Evolutionary conservation across 2,797 vertebrate genomes (phyloP).

Genomic region (Taeniopygia guttata): DNA sequence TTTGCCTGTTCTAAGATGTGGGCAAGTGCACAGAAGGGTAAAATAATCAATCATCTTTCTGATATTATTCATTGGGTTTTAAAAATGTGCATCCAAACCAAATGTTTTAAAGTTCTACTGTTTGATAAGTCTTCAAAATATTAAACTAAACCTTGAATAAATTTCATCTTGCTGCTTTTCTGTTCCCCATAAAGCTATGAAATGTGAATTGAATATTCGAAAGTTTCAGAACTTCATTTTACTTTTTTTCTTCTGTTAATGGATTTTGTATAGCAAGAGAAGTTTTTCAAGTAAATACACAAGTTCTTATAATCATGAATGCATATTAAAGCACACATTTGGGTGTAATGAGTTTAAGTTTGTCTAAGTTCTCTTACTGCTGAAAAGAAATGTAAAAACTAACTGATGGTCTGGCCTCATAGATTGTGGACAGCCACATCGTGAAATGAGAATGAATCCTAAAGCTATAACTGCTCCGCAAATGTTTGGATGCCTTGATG

Average conservation of each 20-base stretch:
- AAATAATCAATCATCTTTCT: background rate
- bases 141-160: background rate
- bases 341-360: background rate
- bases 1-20: background rate
- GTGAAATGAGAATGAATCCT: conserved; percentile 98
- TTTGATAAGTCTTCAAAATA: background rate
- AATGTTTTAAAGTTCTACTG: background rate
- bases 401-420: background rate
- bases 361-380: background rate
- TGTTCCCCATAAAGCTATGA: background rate
- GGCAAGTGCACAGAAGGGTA: background rate
- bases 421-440: conserved; percentile 92
- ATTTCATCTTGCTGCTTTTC: background rate
- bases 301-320: background rate
- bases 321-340: background rate
- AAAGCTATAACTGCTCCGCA: conserved; percentile 96
- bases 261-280: background rate
- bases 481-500: conserved; percentile 96
- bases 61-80: background rate
- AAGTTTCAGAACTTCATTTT: background rate
- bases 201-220: background rate
- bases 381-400: background rate
- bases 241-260: background rate
- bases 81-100: background rate
- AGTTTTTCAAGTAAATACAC: background rate